Percentiles rank a stretch among this genome's conserved stretches.
phyloP scores from a whole-genome alignment of 2,888 invertebrate genomes.

The Napeogenes inachia region DNA sequence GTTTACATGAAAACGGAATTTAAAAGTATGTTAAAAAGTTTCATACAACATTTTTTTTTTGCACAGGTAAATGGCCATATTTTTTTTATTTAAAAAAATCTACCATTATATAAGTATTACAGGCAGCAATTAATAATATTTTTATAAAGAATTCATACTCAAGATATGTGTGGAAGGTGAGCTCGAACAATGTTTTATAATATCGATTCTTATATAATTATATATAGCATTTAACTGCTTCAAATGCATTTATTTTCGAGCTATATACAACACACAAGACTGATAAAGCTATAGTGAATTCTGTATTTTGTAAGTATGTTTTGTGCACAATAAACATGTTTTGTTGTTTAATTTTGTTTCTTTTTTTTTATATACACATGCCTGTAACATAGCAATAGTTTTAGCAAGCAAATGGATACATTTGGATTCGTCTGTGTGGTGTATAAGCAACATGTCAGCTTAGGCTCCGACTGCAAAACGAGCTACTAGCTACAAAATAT shows the following conservation, averaged over 20 bases:
- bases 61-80: background rate
- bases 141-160: conserved; percentile 34
- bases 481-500: background rate
- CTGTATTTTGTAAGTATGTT: conserved; percentile 70
- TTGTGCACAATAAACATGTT: conserved; percentile 74
- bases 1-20: too few relatives aligned
- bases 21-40: too few relatives aligned
- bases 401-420: conserved; percentile 64
- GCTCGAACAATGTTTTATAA: conserved; percentile 40
- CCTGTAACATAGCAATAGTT: conserved; percentile 31
- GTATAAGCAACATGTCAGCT: conserved; percentile 47
- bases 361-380: conserved; percentile 43
- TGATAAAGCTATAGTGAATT: conserved; percentile 65
- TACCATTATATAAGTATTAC: background rate
- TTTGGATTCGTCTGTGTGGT: conserved; percentile 61
- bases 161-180: conserved; percentile 53
- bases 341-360: conserved; percentile 67
- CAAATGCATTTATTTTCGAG: conserved; percentile 69
- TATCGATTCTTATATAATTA: conserved; percentile 34
- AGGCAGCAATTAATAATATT: background rate
- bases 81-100: background rate
- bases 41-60: too few relatives aligned
- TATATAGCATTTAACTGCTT: conserved; percentile 54
- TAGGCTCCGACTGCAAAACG: too few relatives aligned
- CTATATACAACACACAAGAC: conserved; percentile 77